Evolutionary conservation across 1,140 invertebrate species (phyloP), one percentile per base, ranked within the genome.

Genomic region (Rhysida immarginata): DNA sequence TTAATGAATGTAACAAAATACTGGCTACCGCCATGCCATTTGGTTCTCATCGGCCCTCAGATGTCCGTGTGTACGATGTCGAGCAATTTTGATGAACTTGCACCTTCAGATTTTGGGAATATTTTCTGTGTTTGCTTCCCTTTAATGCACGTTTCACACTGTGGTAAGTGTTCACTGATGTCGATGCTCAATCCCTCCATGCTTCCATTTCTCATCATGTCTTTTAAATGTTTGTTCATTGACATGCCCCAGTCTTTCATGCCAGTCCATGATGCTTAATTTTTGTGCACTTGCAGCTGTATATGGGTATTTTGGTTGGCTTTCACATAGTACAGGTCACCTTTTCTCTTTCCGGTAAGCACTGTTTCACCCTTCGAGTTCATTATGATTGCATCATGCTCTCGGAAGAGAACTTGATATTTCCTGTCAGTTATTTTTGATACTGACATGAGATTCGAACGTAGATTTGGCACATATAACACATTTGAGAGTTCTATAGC

Each of bases 1-100:
- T 73, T 70, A 42, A 68, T 65, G 24, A 72, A 63, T 0, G 60
- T 64, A 13, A 73, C 26, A 57, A 71, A 61, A 51, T 71, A 73
- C 5, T 55, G 59, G 21, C 63, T 60, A 5, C 62, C 62, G 53
- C 64, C 64, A 46, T 60, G 42, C 13, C 70, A 69, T 20, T 43
- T n/a, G 2, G 60, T 61, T 11, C 54, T 53, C 18, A 71, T 67
- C 24, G 66, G 64, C 21, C 70, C 69, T 55, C 62, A 63, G 1
- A 71, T 25, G 55, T 72, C 69, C n/a, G 54, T 51, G 53, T 68
- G 66, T 18, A 70, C 57, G 20, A 64, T 27, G 45, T 68, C 58
- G 45, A 55, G 42, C n/a, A 29, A 11, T 11, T 44, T 20, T 35
- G 5, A 8, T 8, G 29, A 5, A 35, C 5, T 16, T 35, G 5